Conservation (phyloP, 2,797 vertebrate genomes). For the Halcyon badia region DNA sequence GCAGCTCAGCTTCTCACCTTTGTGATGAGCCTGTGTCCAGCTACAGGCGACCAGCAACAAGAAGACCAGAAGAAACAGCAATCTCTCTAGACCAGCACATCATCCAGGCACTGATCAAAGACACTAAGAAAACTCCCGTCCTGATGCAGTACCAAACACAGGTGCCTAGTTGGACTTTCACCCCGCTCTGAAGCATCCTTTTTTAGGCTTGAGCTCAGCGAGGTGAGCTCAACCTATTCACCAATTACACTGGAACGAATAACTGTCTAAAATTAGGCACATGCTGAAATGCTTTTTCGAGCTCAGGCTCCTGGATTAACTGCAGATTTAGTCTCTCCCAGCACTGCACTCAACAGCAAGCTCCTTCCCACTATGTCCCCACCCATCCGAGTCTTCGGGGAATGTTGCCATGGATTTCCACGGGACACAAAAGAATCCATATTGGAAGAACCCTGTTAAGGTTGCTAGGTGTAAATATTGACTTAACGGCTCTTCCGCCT, state of each 20-base stretch:
- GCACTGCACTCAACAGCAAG: neutral
- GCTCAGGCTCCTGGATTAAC: neutral
- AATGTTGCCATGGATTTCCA: constrained; percentile 71
- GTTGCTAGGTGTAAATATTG: constrained; percentile 75
- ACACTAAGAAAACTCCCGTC: neutral
- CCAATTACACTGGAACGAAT: neutral
- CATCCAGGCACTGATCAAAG: fast-evolving
- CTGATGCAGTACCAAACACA: neutral
- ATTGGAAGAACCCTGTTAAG: constrained; percentile 67
- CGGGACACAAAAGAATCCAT: constrained; percentile 51
- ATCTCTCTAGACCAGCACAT: neutral
- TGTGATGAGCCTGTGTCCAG: neutral
- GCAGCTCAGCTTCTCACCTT: neutral
- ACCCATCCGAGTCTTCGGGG: neutral
- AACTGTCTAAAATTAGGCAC: neutral
- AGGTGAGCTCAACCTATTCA: neutral
- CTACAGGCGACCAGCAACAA: neutral
- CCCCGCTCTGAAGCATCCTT: neutral
- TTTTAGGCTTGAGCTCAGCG: neutral
- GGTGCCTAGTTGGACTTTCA: neutral
- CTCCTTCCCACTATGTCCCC: constrained; percentile 34
- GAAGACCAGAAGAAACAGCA: neutral
- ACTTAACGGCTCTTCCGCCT: constrained; percentile 69
- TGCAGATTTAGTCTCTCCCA: neutral
- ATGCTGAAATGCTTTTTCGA: neutral